Conservation (phyloP, 2,113 vertebrate genomes). For the Xyrauchen texanus region DNA sequence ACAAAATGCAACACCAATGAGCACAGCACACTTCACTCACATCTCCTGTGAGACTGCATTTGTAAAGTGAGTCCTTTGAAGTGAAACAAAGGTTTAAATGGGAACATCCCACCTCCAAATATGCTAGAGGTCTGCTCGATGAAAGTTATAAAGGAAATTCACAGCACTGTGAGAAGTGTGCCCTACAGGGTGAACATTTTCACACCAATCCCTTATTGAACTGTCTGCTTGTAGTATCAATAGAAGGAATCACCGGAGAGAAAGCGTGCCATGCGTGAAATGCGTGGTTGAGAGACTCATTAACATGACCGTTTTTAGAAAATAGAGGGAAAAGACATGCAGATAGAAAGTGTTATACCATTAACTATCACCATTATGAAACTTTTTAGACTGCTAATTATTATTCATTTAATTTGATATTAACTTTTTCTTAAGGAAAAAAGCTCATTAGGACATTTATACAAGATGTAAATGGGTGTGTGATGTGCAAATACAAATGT, state of each 20-base stretch:
- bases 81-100: background rate
- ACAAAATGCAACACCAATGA: conserved; percentile 2
- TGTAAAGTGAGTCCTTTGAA: conserved; percentile 46
- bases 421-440: background rate
- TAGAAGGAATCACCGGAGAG: conserved; percentile 19
- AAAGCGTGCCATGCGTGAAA: conserved; percentile 39
- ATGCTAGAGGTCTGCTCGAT: conserved; percentile 7
- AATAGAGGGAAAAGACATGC: no score
- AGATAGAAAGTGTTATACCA: background rate
- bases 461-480: background rate
- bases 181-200: background rate
- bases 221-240: background rate
- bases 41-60: conserved; percentile 36
- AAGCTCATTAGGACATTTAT: no score
- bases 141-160: conserved; percentile 40
- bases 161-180: conserved; percentile 62
- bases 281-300: background rate
- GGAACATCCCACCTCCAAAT: conserved; percentile 22
- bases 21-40: conserved; percentile 33
- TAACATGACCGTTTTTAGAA: no score
- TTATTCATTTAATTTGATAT: background rate
- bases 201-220: background rate
- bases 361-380: background rate
- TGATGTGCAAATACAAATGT: background rate
- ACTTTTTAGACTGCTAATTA: background rate